Conservation (phyloP, 2,888 invertebrate species). For the Balanococcus diminutus region DNA sequence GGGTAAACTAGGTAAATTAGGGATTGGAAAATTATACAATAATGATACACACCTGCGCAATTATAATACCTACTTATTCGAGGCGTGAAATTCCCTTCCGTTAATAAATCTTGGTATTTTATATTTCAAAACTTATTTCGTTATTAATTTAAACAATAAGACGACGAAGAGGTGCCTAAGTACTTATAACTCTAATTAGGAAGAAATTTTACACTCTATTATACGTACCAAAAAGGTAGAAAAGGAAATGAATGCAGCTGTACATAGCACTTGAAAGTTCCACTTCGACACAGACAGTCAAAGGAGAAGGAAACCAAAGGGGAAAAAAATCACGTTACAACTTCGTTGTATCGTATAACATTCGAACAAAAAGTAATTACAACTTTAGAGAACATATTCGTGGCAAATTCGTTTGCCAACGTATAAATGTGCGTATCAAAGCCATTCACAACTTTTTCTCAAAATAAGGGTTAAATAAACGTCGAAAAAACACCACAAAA, state of each 20-base stretch:
- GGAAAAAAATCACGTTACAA: slow-evolving; percentile 6
- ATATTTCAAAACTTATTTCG: not conserved
- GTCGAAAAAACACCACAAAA: not conserved
- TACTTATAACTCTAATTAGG: not conserved
- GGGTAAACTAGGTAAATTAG: not conserved
- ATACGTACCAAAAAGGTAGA: not conserved
- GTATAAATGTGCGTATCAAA: not conserved
- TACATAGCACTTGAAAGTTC: no score
- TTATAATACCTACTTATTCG: not conserved
- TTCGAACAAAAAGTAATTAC: slow-evolving; percentile 31
- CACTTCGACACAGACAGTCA: not conserved
- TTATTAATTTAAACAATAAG: slow-evolving; percentile 7
- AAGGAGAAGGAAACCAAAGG: no score
- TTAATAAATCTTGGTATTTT: not conserved
- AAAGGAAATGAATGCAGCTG: not conserved
- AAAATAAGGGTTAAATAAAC: slow-evolving; percentile 5
- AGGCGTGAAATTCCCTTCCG: not conserved
- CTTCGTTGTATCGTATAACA: not conserved
- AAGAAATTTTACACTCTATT: not conserved
- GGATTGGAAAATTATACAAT: slow-evolving; percentile 22
- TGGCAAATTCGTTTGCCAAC: not conserved
- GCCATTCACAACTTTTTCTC: not conserved
- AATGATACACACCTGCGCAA: slow-evolving; percentile 11
- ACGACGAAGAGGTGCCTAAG: not conserved
- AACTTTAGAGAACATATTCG: slow-evolving; percentile 1